phyloP scores from a whole-genome alignment of 2,888 invertebrate species.

The Volucella inflata region DNA sequence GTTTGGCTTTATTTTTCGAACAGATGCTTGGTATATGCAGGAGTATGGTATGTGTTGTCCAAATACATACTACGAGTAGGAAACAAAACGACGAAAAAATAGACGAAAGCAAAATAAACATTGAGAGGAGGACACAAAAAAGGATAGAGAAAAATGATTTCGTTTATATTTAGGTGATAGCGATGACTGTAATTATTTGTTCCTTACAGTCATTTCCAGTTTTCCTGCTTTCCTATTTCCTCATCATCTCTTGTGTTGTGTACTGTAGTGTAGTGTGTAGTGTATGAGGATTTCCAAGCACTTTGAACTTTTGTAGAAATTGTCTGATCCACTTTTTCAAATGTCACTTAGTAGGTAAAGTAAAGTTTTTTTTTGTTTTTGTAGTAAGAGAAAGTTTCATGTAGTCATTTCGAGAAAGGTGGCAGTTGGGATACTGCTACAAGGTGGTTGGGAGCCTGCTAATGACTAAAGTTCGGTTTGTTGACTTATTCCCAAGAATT shows the following conservation, averaged over 20 bases:
- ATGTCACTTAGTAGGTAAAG: neutral
- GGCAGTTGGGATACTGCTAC: too few species aligned
- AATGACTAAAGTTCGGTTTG: too few species aligned
- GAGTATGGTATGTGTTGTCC: slow-evolving; percentile 20
- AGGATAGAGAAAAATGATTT: slow-evolving; percentile 49
- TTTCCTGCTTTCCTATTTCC: neutral
- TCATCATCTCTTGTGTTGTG: neutral
- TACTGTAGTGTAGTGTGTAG: neutral
- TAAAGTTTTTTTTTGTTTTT: too few species aligned
- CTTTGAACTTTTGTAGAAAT: neutral
- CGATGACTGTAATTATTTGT: slow-evolving; percentile 32
- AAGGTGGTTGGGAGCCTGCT: too few species aligned
- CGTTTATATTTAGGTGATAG: slow-evolving; percentile 23
- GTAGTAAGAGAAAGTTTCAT: too few species aligned
- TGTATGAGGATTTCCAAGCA: neutral
- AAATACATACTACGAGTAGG: slow-evolving; percentile 4
- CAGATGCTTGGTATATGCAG: slow-evolving; percentile 26
- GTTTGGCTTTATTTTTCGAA: slow-evolving; percentile 48
- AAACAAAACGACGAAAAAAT: too few species aligned
- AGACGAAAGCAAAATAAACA: neutral
- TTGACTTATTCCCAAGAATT: too few species aligned
- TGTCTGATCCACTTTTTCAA: neutral
- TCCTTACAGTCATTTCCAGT: slow-evolving; percentile 28
- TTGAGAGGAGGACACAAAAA: neutral
- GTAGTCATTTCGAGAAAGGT: too few species aligned